Evolutionary conservation across 1,140 invertebrate genomes (phyloP).

Genomic region (Drosophila repletoides): DNA sequence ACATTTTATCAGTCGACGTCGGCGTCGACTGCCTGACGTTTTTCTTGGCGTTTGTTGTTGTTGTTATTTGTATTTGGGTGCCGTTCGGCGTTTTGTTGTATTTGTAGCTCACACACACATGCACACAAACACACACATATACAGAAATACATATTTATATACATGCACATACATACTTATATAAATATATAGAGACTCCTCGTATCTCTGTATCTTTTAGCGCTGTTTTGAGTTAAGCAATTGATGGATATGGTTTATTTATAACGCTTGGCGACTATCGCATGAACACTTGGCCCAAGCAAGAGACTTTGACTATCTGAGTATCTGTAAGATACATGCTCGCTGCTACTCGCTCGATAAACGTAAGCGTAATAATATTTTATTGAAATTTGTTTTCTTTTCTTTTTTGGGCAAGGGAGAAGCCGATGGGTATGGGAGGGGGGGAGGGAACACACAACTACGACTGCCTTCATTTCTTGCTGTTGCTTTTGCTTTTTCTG

Average conservation of each 20-base stretch:
- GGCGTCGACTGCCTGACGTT: constrained; percentile 43
- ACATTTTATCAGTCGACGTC: constrained; percentile 65
- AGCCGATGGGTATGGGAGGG: background rate
- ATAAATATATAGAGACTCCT: constrained; percentile 1
- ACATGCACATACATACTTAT: background rate
- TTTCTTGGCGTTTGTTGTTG: constrained; percentile 64
- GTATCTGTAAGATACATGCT: constrained; percentile 72
- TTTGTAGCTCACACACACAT: constrained; percentile 38
- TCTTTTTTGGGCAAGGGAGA: constrained; percentile 19
- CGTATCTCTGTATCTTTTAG: constrained; percentile 79
- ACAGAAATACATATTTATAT: background rate
- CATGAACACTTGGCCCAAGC: constrained; percentile 49
- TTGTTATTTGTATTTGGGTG: constrained; percentile 56
- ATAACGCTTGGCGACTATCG: constrained; percentile 78
- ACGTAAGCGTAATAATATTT: constrained; percentile 81
- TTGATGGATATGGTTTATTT: constrained; percentile 81
- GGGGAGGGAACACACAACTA: constrained; percentile 7
- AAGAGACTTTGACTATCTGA: constrained; percentile 50
- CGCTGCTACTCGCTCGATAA: constrained; percentile 51
- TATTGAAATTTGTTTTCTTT: constrained; percentile 80
- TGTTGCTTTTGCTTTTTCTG: constrained; percentile 28
- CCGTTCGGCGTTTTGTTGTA: constrained; percentile 42
- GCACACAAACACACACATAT: constrained; percentile 3
- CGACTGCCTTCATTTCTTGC: constrained; percentile 43
- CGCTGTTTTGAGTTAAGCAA: constrained; percentile 80